Evolutionary conservation across 2,888 invertebrate genomes (phyloP), one percentile per base, ranked within the genome.

Genomic region (Papilio elwesi): DNA sequence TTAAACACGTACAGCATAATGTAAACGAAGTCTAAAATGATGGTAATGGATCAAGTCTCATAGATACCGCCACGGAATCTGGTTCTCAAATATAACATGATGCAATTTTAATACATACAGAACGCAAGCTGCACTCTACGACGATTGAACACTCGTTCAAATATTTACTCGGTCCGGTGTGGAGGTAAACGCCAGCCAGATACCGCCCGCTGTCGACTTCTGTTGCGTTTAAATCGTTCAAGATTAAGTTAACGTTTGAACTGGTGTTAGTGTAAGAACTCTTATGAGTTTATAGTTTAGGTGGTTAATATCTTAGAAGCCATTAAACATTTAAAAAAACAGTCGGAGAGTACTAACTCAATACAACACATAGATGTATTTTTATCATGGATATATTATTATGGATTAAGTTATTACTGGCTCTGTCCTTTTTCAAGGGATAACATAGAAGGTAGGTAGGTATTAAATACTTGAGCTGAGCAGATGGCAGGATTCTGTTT

Each of bases 41-140:
- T 48, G n/a, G n/a, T 26, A 10, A 64, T 47, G 48, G 65, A 65
- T 65, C 51, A 65, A 65, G 36, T 15, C 53, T 7, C 65, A 10
- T 51, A 51, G 36, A 53, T 47, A 69, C 51, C 51, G 6, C 16
- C 13, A 52, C 16, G 13, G 63, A 70, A 64, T 53, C 53, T 70
- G 63, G 52, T 70, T 70, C 16, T 52, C 62, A 70, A 70, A 70
- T 63, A 51, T 52, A 52, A 69, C 62, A 69, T 70, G 70, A 64
- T 64, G 70, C 70, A 70, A 70, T 57, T 67, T 67, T 55, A 47
- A 55, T 38, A 57, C 68, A 48, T 3, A 15, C 26, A 47, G 26
- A n/a, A 26, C 15, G 64, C 53, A 52, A 48, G 55, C 67, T 64
- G 70, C 64, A 70, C 64, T 70, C 47, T 15, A n/a, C 53, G 47